Percentiles rank a stretch among this genome's conserved stretches.
phyloP scores from a whole-genome alignment of 2,888 invertebrate genomes.

The Trichogramma evanescens region DNA sequence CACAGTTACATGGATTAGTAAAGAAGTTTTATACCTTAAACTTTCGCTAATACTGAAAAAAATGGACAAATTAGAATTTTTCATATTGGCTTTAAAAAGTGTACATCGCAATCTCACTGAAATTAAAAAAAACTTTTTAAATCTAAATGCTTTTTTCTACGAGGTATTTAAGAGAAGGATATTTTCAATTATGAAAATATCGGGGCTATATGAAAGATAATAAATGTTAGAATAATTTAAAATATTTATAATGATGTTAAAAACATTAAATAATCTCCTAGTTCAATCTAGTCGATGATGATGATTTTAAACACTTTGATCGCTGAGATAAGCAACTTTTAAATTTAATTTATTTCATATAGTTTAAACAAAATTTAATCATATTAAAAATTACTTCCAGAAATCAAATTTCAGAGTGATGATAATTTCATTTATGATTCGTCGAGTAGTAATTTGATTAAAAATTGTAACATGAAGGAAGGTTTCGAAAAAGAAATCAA shows the following conservation, averaged over 20 bases:
- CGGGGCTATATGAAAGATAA: not conserved
- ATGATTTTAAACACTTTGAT: conserved; percentile 42
- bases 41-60: too few species aligned
- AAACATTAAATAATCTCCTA: conserved; percentile 28
- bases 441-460: conserved; percentile 28
- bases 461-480: conserved; percentile 15
- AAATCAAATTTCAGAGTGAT: not conserved
- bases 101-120: conserved; percentile 26
- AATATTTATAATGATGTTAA: conserved; percentile 25
- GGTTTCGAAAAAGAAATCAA: conserved; percentile 12
- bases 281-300: conserved; percentile 29
- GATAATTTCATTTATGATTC: conserved; percentile 22
- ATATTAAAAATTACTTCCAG: not conserved
- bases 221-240: not conserved
- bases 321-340: conserved; percentile 32
- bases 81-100: conserved; percentile 11
- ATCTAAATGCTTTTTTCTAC: conserved; percentile 1
- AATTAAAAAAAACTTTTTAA: conserved; percentile 35
- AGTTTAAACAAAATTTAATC: not conserved
- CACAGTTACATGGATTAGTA: too few species aligned
- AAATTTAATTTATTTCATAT: not conserved
- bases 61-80: conserved; percentile 22
- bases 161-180: conserved; percentile 19
- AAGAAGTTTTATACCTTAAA: too few species aligned
- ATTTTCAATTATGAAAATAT: not conserved